Evolutionary conservation across 2,888 invertebrate genomes (phyloP).

Genomic region (Autographa pulchrina): DNA sequence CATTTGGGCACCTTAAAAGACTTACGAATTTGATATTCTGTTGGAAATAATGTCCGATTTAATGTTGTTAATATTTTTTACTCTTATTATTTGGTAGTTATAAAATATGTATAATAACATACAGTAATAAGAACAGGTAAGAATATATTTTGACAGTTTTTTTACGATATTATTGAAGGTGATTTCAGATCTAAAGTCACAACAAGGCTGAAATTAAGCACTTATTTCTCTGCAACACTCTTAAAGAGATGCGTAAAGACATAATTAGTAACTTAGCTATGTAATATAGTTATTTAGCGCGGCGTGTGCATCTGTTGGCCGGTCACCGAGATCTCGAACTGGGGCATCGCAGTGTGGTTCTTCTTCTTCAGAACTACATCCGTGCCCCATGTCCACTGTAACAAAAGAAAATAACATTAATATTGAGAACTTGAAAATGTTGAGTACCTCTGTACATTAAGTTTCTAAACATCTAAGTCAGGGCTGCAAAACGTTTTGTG

Average conservation of each 20-base stretch:
- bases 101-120: too few relatives aligned
- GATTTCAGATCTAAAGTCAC: neutral
- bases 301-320: slow-evolving; percentile 27
- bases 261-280: slow-evolving; percentile 28
- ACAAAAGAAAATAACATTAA: slow-evolving; percentile 41
- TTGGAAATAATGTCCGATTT: too few relatives aligned
- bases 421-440: neutral
- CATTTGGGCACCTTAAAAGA: neutral
- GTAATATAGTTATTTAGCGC: slow-evolving; percentile 36
- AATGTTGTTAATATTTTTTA: too few relatives aligned
- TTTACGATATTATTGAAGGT: too few relatives aligned
- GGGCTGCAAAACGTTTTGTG: neutral
- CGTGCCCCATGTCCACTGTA: slow-evolving; percentile 80
- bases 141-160: too few relatives aligned
- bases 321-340: slow-evolving; percentile 67
- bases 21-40: too few relatives aligned
- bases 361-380: slow-evolving; percentile 74
- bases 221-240: neutral
- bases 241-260: slow-evolving; percentile 8
- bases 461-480: too few relatives aligned
- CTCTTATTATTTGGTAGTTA: too few relatives aligned
- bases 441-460: neutral
- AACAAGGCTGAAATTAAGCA: neutral
- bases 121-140: too few relatives aligned
- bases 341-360: slow-evolving; percentile 67